Evolutionary conservation across 2,113 vertebrate genomes (phyloP).

Genomic region (Gnathonemus echidnorhynchus): DNA sequence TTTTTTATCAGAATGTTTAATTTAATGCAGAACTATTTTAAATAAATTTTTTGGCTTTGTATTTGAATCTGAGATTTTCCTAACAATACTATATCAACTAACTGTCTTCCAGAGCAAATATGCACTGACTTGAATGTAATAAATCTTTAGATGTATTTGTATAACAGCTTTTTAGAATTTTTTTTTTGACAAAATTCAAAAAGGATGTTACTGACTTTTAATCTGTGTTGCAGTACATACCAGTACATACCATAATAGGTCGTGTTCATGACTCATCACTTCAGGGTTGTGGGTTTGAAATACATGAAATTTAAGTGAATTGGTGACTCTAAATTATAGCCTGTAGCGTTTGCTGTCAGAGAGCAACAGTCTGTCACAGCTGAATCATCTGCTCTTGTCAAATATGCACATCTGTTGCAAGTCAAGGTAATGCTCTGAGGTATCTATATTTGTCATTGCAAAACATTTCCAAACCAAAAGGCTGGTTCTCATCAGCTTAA

Average conservation of each 20-base stretch:
- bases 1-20: conserved; percentile 9
- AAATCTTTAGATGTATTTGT: background rate
- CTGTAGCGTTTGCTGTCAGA: background rate
- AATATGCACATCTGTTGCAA: background rate
- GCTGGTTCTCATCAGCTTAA: background rate
- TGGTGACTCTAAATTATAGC: background rate
- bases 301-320: background rate
- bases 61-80: background rate
- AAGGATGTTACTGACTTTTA: background rate
- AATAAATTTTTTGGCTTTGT: background rate
- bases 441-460: background rate
- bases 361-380: background rate
- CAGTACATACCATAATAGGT: background rate
- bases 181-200: background rate
- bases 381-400: background rate
- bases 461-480: background rate
- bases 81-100: conserved; percentile 20
- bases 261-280: background rate
- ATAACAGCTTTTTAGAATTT: background rate
- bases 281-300: background rate
- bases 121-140: conserved; percentile 27
- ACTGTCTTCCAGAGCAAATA: conserved; percentile 28
- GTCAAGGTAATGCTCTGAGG: background rate
- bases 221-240: background rate
- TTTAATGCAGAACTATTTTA: background rate